Evolutionary conservation across 2,888 invertebrate genomes (phyloP), one percentile per base, ranked within the genome.

Genomic region (Ptychoptera albimana): DNA sequence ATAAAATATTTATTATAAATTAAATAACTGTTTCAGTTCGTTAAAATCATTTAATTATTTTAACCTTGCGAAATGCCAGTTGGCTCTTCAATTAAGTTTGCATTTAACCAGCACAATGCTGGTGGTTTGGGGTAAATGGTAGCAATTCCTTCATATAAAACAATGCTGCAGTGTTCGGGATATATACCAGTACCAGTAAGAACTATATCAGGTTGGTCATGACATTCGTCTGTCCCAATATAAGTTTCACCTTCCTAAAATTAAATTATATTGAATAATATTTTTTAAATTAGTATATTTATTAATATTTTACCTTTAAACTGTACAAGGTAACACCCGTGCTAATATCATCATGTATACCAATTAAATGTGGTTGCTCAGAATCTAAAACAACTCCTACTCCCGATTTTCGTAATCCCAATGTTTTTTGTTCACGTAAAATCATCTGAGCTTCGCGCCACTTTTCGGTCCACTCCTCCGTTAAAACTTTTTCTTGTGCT

Each of bases 271-370:
- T 32, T 36, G 34, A n/a, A 38, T 36, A 39, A 13, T 14, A 42
- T 13, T 34, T 32, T 10, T 38, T 39, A 11, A 13, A 39, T 39
- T 4, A 31, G 31, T 15, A 14, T n/a, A 8, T 5, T 23, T 7
- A 23, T 23, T 23, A 23, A 23, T 23, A 7, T 23, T 41, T 52
- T 53, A 77, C 79, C 72, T 88, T 89, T 16, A 92, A 68, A 63
- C 91, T 89, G 59, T 91, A 92, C 1, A 93, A 67, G 0, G 89
- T 88, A 29, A 93, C 88, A 0, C 92, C 92, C 0, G 92, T 92
- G 46, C 84, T 88, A 39, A 88, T 74, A 62, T 92, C 88, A 57
- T 91, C 91, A 56, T 91, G 91, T 50, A 92, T 89, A 31, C 88
- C 87, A 42, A 92, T 84, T 6, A 93, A 73, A 67, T 93, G 92